Base-by-base conservation (phyloP, 2,888 invertebrate species). In the Hydrotaea diabolus region DNA sequence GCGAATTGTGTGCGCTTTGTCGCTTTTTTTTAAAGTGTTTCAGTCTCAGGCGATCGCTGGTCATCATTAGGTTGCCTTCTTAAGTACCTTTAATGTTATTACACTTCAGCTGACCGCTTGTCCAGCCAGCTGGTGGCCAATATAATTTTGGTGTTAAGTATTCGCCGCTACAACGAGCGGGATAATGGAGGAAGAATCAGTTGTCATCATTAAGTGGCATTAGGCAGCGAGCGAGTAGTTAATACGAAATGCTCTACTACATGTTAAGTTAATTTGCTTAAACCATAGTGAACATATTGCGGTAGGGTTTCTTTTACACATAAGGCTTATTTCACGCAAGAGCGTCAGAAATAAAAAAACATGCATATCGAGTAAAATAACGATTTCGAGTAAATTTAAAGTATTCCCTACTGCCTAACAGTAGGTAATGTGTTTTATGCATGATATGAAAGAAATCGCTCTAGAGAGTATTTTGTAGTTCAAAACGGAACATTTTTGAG, bases 21-120 rank as follows among this genome's bases (percentile, higher is more conserved):
- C 23, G 59, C 11, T 21, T 26, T 59, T 59, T 64, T 31, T 17
- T 31, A 36, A 36, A 17, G 36, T 17, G 17, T 9, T 36, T 53
- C 53, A 19, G 17, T 4, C 17, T 2, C 31, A 0, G 17, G 1
- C 53, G 53, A 17, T 17, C 36, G 36, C 26, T 55, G 53, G 71
- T 71, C 31, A 49, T 71, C 49, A 71, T 53, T 46, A 43, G 17
- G 71, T 46, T 26, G 53, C n/a, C n/a, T 26, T 19, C 39, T 17
- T 72, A 72, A 72, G 72, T 53, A 17, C 19, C 3, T 72, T 72
- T 55, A 72, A 55, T 53, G 55, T 17, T 26, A 72, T 72, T 17
- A 53, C 36, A 17, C 36, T 23, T 17, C 64, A 36, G n/a, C 15
- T 26, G 2, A 31, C 31, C 7, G 31, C 7, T 31, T 31, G 31